phyloP scores from a whole-genome alignment of 1,140 invertebrate species.

The Polypedilum vanderplanki region DNA sequence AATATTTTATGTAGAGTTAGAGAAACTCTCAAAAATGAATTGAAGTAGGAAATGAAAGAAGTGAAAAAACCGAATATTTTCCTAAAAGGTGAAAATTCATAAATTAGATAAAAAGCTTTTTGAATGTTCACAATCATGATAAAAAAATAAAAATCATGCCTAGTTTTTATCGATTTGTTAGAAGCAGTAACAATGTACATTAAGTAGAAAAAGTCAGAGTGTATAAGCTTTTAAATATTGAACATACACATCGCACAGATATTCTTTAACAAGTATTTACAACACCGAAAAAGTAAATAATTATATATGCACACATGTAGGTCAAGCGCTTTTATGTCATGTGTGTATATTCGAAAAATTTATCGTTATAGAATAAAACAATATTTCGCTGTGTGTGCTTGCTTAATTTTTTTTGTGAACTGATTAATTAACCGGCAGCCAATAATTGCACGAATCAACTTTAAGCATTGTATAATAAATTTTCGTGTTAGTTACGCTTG shows the following conservation, averaged over 20 bases:
- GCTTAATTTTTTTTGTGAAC: too few species aligned
- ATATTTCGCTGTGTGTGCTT: too few species aligned
- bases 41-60: too few species aligned
- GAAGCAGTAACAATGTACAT: background rate
- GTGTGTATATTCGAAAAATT: background rate
- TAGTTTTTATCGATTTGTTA: background rate
- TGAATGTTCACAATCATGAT: background rate
- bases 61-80: background rate
- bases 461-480: too few species aligned
- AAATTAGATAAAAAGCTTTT: background rate
- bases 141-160: background rate
- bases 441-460: too few species aligned
- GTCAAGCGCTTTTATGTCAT: background rate
- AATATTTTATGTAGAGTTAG: background rate
- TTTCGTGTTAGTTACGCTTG: too few species aligned
- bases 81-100: background rate
- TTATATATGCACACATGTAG: background rate
- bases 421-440: too few species aligned
- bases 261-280: conserved; percentile 2
- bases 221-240: too few species aligned
- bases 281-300: background rate
- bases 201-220: too few species aligned
- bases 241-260: too few species aligned
- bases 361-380: too few species aligned
- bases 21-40: too few species aligned